These are phyloP conservation scores for Euzetes globulus DNA, from an alignment of 2,888 invertebrate species.

Conservation along the genomic window DNA sequence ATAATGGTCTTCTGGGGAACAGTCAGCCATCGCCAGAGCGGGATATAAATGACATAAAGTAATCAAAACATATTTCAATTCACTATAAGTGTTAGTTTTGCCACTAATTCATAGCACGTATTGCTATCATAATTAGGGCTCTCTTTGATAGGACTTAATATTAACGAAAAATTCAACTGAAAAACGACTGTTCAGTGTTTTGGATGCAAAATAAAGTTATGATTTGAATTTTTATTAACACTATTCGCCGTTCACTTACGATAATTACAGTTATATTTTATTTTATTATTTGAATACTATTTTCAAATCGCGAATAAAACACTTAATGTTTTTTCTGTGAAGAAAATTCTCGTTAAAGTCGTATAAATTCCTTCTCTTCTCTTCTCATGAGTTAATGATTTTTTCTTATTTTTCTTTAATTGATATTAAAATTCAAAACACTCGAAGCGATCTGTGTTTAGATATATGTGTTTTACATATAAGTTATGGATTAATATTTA, in stretches of 20 bases:
- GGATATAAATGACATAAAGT: slow-evolving; percentile 14
- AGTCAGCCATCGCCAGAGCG: neutral
- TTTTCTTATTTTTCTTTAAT: neutral
- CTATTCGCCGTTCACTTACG: neutral
- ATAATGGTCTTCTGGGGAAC: neutral
- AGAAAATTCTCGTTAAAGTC: neutral
- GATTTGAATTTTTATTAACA: slow-evolving; percentile 21
- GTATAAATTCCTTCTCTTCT: neutral
- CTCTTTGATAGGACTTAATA: neutral
- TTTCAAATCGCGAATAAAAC: neutral
- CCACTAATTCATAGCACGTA: slow-evolving; percentile 30
- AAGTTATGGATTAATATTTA: neutral
- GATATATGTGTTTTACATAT: neutral
- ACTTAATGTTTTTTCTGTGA: neutral
- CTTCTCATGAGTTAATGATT: neutral
- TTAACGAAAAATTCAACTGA: neutral
- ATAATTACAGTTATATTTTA: slow-evolving; percentile 3
- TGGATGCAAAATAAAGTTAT: slow-evolving; percentile 10
- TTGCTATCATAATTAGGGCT: neutral
- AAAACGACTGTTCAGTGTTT: neutral
- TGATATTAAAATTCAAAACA: neutral
- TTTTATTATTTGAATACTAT: neutral
- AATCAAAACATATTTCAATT: slow-evolving; percentile 33
- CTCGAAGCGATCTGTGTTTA: neutral
- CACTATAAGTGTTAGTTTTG: slow-evolving; percentile 33